A percentile compares a stretch with the other conserved stretches of the same genome.
phyloP scores from a whole-genome alignment of 37 sponge, comb jelly and placozoan species.

The Ianthella basta region DNA sequence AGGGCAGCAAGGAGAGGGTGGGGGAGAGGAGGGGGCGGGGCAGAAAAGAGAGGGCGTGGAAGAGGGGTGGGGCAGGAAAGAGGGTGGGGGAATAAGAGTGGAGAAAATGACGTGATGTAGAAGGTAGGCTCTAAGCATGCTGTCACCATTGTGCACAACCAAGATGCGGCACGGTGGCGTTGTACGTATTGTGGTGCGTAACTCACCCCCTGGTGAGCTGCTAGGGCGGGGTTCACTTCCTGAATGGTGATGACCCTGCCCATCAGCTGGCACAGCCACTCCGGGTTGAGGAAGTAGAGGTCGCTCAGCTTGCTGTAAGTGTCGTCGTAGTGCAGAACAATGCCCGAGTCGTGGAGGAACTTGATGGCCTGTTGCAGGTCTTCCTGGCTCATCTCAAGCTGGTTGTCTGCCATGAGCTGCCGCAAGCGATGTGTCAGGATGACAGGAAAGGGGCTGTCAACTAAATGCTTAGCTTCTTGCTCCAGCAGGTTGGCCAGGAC shows the following conservation, averaged over 20 bases:
- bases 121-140: too few relatives aligned
- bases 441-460: conserved; percentile 34
- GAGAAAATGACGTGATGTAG: too few relatives aligned
- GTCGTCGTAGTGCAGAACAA: conserved; percentile 79
- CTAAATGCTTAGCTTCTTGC: conserved; percentile 46
- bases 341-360: conserved; percentile 87
- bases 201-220: conserved; percentile 51
- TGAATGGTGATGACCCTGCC: conserved; percentile 72
- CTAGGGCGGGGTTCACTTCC: conserved; percentile 54
- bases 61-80: too few relatives aligned
- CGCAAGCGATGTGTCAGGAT: conserved; percentile 21
- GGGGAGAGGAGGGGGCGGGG: not conserved
- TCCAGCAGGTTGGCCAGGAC: conserved; percentile 57
- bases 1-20: not conserved
- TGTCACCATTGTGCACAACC: too few relatives aligned
- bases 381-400: conserved; percentile 24
- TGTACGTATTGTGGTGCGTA: too few relatives aligned
- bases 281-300: conserved; percentile 83
- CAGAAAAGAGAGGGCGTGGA: too few relatives aligned
- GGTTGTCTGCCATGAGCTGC: conserved; percentile 46
- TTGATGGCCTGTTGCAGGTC: conserved; percentile 65
- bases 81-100: too few relatives aligned
- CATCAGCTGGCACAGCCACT: conserved; percentile 87
- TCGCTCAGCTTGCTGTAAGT: conserved; percentile 66
- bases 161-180: too few relatives aligned